phyloP scores from a whole-genome alignment of 2,888 invertebrate species.

The Caenorhabditis afra region DNA sequence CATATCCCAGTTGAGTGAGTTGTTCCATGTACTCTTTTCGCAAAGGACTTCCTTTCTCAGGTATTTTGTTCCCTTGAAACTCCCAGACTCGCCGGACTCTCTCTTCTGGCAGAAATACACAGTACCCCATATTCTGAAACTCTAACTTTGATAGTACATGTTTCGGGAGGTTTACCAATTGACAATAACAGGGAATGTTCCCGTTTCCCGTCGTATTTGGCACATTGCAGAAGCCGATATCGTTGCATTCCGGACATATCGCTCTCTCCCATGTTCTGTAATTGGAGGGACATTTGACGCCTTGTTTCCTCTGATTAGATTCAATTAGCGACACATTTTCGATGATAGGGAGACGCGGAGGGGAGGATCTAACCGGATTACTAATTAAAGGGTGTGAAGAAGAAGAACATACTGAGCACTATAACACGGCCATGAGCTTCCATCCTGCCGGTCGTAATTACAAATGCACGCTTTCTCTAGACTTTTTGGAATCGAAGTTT shows the following conservation, averaged over 20 bases:
- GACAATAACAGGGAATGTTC: conserved; percentile 76
- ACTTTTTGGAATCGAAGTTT: conserved; percentile 65
- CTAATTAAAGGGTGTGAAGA: neutral
- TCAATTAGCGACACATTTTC: conserved; percentile 31
- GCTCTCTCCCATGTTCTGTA: conserved; percentile 74
- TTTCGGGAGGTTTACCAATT: conserved; percentile 63
- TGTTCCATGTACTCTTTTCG: conserved; percentile 77
- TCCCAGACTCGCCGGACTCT: conserved; percentile 78
- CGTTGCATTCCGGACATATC: conserved; percentile 77
- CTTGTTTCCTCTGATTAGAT: conserved; percentile 30
- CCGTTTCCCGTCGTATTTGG: conserved; percentile 77
- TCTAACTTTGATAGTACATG: neutral
- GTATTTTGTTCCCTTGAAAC: conserved; percentile 73
- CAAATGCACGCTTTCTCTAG: conserved; percentile 73
- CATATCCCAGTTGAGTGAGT: conserved; percentile 76
- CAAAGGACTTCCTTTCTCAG: conserved; percentile 68
- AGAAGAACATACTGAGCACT: conserved; percentile 63
- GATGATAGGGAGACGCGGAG: neutral
- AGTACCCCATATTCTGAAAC: conserved; percentile 71
- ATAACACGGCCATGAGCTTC: conserved; percentile 79
- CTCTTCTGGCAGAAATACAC: conserved; percentile 72
- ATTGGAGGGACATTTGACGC: conserved; percentile 19
- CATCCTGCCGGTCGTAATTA: conserved; percentile 77
- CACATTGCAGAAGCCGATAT: conserved; percentile 79
- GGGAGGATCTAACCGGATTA: conserved; percentile 12